Evolutionary conservation across 2,113 vertebrate species (phyloP).

Genomic region (Rhegmatorhina hoffmannsi): DNA sequence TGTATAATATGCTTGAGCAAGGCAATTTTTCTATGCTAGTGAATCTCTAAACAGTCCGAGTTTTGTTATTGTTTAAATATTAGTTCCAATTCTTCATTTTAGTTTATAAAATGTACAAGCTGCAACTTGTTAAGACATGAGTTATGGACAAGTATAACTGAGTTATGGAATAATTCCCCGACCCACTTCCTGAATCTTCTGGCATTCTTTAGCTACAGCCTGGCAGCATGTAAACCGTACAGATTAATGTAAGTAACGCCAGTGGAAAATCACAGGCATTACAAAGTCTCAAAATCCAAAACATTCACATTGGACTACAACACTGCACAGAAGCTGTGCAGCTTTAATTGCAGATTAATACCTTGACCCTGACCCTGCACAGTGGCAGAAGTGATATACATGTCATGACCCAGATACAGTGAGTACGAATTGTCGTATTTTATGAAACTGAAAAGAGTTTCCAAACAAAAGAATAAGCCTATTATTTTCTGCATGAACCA

Average conservation of each 20-base stretch:
- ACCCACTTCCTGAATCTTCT: conserved; percentile 66
- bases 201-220: conserved; percentile 39
- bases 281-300: conserved; percentile 7
- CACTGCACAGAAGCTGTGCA: conserved; percentile 8
- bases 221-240: conserved; percentile 54
- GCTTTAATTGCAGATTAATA: conserved; percentile 33
- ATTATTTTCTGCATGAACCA: neutral
- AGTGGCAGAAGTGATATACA: neutral
- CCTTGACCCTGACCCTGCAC: neutral
- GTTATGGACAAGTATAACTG: conserved; percentile 60
- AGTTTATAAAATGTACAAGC: conserved; percentile 66
- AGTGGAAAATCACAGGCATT: conserved; percentile 50
- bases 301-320: conserved; percentile 23
- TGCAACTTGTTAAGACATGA: conserved; percentile 70
- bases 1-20: neutral
- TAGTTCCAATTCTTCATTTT: conserved; percentile 62
- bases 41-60: conserved; percentile 1
- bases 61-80: conserved; percentile 49
- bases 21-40: neutral
- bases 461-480: conserved; percentile 1
- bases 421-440: conserved; percentile 1
- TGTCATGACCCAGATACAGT: neutral
- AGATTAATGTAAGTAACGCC: conserved; percentile 46
- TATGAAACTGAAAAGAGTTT: neutral
- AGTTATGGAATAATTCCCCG: conserved; percentile 69